Percentiles rank a stretch among this genome's conserved stretches.
phyloP scores from a whole-genome alignment of 2,888 invertebrate genomes.

The Halictus ligatus region DNA sequence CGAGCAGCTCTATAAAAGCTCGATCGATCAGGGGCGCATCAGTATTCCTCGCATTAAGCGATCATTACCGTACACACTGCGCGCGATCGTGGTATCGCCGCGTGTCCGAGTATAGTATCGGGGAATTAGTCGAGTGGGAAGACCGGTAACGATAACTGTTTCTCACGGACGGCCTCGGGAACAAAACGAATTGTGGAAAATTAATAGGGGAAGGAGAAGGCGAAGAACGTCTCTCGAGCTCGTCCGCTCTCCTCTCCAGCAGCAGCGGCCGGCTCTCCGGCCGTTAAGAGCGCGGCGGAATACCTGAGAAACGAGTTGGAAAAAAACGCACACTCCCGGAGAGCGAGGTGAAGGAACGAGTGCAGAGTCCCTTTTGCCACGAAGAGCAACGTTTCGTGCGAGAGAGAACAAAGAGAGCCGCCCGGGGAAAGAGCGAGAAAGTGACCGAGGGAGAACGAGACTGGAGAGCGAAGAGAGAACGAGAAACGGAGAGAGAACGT shows the following conservation, averaged over 20 bases:
- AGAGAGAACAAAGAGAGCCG: constrained; percentile 23
- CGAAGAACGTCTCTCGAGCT: constrained; percentile 50
- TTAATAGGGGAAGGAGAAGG: constrained; percentile 49
- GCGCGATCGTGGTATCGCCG: neutral
- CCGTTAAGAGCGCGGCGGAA: constrained; percentile 77
- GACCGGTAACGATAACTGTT: constrained; percentile 43
- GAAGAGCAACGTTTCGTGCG: constrained; percentile 60
- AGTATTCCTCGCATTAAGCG: neutral
- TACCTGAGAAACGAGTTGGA: constrained; percentile 80
- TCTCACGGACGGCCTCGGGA: constrained; percentile 37
- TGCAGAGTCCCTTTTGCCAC: constrained; percentile 71
- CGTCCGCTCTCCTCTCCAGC: constrained; percentile 35
- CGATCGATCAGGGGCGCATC: neutral
- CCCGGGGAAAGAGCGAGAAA: neutral
- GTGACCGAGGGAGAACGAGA: neutral
- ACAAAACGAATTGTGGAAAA: constrained; percentile 55
- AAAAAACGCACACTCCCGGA: constrained; percentile 73
- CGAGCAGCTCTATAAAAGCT: neutral
- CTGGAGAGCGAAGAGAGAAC: constrained; percentile 25
- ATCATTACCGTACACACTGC: neutral
- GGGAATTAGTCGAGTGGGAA: constrained; percentile 11
- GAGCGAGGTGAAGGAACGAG: constrained; percentile 80
- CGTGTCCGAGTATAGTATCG: neutral
- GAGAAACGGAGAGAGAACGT: constrained; percentile 39
- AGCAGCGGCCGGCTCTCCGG: constrained; percentile 54